These are phyloP conservation scores for Eretmochelys imbricata DNA, from an alignment of 2,113 vertebrate genomes.

Conservation along the genomic window DNA sequence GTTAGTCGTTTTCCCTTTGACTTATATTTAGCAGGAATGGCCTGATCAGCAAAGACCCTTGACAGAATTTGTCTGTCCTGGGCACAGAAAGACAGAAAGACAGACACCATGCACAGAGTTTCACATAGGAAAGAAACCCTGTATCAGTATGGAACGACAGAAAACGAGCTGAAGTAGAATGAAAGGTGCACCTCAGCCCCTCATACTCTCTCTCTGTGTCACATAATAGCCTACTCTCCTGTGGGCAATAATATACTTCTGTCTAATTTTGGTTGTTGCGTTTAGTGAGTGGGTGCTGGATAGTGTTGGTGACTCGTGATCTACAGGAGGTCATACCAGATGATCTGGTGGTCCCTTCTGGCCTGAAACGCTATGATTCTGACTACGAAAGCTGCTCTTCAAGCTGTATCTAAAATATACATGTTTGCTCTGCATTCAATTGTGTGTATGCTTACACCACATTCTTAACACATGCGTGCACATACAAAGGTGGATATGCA, in stretches of 20 bases:
- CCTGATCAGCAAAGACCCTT: background rate
- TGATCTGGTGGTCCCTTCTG: background rate
- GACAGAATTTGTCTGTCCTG: too few relatives aligned
- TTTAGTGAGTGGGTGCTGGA: background rate
- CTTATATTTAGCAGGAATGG: background rate
- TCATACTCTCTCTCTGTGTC: background rate
- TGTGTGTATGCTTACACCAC: background rate
- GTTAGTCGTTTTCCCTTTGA: background rate
- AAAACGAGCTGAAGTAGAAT: background rate
- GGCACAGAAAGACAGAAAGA: background rate
- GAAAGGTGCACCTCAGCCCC: background rate
- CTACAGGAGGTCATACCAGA: background rate
- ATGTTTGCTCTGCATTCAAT: background rate
- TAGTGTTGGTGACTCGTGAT: too few relatives aligned
- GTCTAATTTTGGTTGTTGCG: background rate
- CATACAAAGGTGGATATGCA: fast-evolving
- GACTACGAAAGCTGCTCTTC: background rate
- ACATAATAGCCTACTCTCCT: background rate
- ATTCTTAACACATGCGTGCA: background rate
- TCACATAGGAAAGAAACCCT: conserved; percentile 4
- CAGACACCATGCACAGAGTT: background rate
- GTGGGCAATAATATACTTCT: background rate
- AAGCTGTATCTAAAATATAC: background rate
- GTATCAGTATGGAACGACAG: background rate
- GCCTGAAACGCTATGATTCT: background rate